Evolutionary conservation across 2,888 invertebrate genomes (phyloP).

Genomic region (Calliphora vomitoria): DNA sequence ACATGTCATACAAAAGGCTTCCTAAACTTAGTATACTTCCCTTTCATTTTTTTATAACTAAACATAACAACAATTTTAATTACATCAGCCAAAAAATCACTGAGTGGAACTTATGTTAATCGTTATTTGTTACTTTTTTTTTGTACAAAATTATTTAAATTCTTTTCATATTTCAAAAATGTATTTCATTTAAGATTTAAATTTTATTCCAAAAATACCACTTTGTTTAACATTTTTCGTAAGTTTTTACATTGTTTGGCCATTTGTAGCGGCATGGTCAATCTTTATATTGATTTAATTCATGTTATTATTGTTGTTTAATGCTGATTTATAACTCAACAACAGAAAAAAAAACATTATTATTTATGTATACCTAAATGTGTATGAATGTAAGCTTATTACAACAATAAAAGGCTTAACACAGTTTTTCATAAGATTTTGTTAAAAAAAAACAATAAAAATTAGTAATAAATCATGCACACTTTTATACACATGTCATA

Average conservation of each 20-base stretch:
- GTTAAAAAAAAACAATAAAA: conserved; percentile 61
- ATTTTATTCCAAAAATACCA: background rate
- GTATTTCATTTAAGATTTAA: background rate
- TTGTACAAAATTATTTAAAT: background rate
- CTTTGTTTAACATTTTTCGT: background rate
- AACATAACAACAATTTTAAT: background rate
- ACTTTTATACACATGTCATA: conserved; percentile 67
- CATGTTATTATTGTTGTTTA: conserved; percentile 43
- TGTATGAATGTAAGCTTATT: conserved; percentile 51
- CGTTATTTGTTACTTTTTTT: conserved; percentile 14
- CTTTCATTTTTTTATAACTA: no score
- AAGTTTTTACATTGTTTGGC: background rate
- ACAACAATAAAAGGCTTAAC: conserved; percentile 67
- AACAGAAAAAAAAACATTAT: conserved; percentile 43
- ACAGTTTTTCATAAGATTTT: conserved; percentile 51
- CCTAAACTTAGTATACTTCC: no score
- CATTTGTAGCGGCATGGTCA: conserved; percentile 23
- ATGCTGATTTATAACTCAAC: conserved; percentile 70
- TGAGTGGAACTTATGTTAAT: conserved; percentile 28
- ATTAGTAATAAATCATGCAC: conserved; percentile 70
- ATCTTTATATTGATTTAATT: conserved; percentile 59
- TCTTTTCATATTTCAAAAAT: background rate
- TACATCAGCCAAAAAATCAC: background rate
- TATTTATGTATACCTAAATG: conserved; percentile 45
- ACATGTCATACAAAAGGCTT: no score